phyloP scores from a whole-genome alignment of 1,140 invertebrate species.

The Doryteuthis pealeii region DNA sequence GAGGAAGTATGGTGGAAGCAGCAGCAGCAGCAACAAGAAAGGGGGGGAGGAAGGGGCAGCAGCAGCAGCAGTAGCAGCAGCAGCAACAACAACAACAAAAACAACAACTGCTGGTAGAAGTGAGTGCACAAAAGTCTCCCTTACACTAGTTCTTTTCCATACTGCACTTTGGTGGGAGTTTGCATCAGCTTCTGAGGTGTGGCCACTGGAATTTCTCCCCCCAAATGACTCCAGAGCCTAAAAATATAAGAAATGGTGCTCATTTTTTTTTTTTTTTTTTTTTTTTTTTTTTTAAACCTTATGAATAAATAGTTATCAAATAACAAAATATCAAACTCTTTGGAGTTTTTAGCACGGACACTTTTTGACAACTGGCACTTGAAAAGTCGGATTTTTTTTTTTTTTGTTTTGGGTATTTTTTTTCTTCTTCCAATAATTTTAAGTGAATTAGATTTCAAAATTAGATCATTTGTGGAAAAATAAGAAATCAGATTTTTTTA shows the following conservation, averaged over 20 bases:
- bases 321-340: no score
- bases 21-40: neutral
- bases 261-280: neutral
- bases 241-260: conserved; percentile 5
- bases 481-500: no score
- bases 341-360: no score
- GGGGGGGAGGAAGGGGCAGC: neutral
- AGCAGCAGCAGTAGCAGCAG: neutral
- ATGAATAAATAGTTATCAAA: no score
- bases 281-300: no score
- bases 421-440: no score
- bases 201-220: conserved; percentile 5
- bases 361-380: no score
- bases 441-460: no score
- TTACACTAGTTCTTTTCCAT: conserved; percentile 10
- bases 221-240: conserved; percentile 11
- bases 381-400: no score
- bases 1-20: no score
- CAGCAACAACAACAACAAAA: neutral
- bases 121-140: neutral
- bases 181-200: neutral
- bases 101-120: neutral
- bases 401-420: no score
- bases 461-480: no score
- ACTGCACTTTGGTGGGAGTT: conserved; percentile 9